Percentiles rank a stretch among this genome's conserved stretches.
phyloP scores from a whole-genome alignment of 2,797 vertebrate genomes.

The Scyliorhinus canicula region DNA sequence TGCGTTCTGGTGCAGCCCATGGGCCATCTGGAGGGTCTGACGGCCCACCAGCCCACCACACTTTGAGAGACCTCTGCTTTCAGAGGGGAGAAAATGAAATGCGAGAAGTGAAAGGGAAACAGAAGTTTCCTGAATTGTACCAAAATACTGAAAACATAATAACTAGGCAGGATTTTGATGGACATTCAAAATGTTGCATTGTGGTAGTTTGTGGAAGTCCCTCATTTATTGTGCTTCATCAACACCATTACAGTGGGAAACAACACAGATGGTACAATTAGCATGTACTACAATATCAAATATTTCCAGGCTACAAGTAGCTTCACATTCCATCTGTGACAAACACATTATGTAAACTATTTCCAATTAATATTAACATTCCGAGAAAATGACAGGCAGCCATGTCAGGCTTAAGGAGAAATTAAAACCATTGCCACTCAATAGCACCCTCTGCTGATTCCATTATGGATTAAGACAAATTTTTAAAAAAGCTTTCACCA shows the following conservation, averaged over 20 bases:
- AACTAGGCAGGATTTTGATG: neutral
- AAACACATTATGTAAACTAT: neutral
- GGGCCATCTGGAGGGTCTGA: no score
- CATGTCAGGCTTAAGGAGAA: neutral
- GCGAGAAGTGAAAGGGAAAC: neutral
- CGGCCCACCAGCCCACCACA: no score
- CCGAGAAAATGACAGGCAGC: neutral
- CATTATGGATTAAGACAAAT: neutral
- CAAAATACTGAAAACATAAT: neutral
- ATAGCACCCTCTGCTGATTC: neutral
- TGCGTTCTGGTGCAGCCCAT: neutral
- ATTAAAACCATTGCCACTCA: neutral
- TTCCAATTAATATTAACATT: slow-evolving; percentile 24
- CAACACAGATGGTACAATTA: slow-evolving; percentile 12
- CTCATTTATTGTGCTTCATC: neutral
- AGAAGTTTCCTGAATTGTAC: neutral
- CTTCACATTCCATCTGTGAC: slow-evolving; percentile 31
- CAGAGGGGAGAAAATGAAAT: neutral
- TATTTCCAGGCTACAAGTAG: slow-evolving; percentile 23
- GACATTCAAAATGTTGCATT: neutral
- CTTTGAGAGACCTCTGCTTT: neutral
- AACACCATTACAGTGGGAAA: neutral
- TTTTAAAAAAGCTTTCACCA: neutral
- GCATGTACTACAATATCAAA: neutral
- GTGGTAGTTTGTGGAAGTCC: neutral